Base-by-base conservation (phyloP, 2,797 vertebrate genomes). In the Paramormyrops hopkinsi region DNA sequence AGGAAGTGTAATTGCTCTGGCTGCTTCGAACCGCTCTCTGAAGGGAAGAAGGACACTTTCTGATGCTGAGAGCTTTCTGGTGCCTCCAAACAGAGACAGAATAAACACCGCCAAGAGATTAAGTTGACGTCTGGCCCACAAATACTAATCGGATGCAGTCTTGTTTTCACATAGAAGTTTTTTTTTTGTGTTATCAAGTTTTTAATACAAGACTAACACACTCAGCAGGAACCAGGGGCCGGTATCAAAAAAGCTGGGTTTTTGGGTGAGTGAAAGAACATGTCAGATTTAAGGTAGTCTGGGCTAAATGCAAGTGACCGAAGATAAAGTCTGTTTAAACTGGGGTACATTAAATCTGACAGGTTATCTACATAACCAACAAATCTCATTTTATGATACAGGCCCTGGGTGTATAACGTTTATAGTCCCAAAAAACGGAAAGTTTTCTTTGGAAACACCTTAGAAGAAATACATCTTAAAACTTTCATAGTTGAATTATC, bases 1-100 rank as follows among this genome's bases (percentile, higher is more conserved):
- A n/a, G 86, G 37, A 19, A 93, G 92, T 89, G 93, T 96, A 96
- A 97, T 96, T 96, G 94, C 95, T 95, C 95, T 94, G 95, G 95
- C 93, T 96, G 91, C 97, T 95, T 95, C 92, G 92, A 92, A 92
- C 92, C 94, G 94, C 95, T 62, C 96, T 94, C 95, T 33, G 54
- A 44, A 65, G 33, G 50, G 50, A 94, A 94, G 90, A 92, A 94
- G 93, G 95, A 95, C 96, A 92, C 97, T 97, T 96, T 94, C 89
- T 90, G 91, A 91, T 93, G 94, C 94, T 92, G 86, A 56, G 8
- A 37, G 50, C 85, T 17, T 22, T 44, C 12, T 54, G 84, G 3
- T 0, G n/a, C n/a, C 46, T 50, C 8, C 41, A 84, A 25, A 51
- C n/a, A 22, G 3, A 25, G 41, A 84, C 7, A 25, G 41, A 84